These are phyloP conservation scores for Hydrochoerus hydrochaeris DNA, from an alignment of 2,113 vertebrate species.

Conservation along the genomic window DNA sequence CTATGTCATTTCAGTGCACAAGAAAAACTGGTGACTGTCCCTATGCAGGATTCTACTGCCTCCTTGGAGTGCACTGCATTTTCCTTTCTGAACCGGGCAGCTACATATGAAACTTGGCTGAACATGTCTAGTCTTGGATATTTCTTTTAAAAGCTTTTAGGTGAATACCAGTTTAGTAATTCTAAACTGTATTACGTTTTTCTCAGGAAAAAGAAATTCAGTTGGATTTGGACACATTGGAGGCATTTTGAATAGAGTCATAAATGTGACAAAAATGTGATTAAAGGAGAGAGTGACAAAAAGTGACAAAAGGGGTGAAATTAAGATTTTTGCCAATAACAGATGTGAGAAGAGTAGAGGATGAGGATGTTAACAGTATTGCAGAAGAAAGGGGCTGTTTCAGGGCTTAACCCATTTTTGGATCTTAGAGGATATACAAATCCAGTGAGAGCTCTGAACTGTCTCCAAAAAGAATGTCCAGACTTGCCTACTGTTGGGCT, in stretches of 20 bases:
- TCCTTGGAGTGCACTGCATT: not conserved
- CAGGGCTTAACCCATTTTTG: not conserved
- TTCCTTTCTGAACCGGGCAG: not conserved
- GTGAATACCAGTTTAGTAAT: constrained; percentile 11
- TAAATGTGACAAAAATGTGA: constrained; percentile 37
- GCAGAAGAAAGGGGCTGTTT: not conserved
- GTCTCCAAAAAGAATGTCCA: not conserved
- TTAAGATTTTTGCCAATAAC: not conserved
- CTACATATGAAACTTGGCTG: not conserved
- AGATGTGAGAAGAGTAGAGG: constrained; percentile 12
- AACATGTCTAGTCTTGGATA: not conserved
- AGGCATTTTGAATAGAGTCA: constrained; percentile 46
- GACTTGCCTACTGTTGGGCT: not conserved
- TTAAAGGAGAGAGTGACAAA: not conserved
- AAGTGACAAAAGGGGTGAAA: constrained; percentile 44
- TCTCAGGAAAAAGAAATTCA: constrained; percentile 16
- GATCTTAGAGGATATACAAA: not conserved
- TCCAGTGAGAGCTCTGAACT: not conserved
- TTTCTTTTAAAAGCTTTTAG: constrained; percentile 47
- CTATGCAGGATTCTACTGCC: not conserved
- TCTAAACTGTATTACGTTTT: constrained; percentile 26
- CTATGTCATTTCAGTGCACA: not conserved
- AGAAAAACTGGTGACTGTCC: not conserved
- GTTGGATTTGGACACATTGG: constrained; percentile 39
- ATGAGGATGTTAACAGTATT: not conserved